Base-by-base conservation (phyloP, 2,797 vertebrate genomes). In the Tolypeutes matacus region DNA sequence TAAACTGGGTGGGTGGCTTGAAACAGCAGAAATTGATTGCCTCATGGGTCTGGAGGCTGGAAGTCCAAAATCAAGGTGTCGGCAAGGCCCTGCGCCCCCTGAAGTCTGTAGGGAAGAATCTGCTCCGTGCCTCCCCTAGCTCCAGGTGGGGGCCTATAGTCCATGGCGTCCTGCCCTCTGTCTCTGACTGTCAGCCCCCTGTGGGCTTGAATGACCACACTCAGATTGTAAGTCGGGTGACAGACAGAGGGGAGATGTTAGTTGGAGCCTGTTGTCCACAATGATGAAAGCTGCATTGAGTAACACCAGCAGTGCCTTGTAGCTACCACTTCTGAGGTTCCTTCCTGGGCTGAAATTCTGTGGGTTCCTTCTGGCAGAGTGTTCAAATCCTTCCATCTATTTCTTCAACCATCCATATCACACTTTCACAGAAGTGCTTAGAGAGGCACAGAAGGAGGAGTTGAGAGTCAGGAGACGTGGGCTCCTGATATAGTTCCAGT, bases 361-460 rank as follows among this genome's bases (percentile, higher is more conserved):
- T 81, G 36, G 13, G 6, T 83, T 75, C 23, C 31, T 46, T 42
- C 49, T 62, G 64, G 34, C 11, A 21, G n/a, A 64, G 10, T 60
- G 92, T 85, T 76, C 64, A 51, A 86, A 89, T 82, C 73, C 65
- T 81, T 72, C 46, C n/a, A 46, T 49, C 9, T 65, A 10, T 76
- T 31, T 89, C 82, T 77, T 77, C n/a, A 39, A 11, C 76, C 1
- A 20, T 62, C 29, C 27, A 18, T 0, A 0, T 65, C 31, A 25
- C 14, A 29, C 25, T 39, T 25, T 69, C 23, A 31, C 8, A 39
- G 42, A 23, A 70, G 23, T 60, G 18, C 17, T 84, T 53, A n/a
- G 65, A 60, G 60, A 27, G 20, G 53, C 2, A 0, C 1, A 5
- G 65, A 18, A 31, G 88, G 58, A 86, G 49, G 42, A n/a, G 6